These are phyloP conservation scores for Aporrectodea caliginosa DNA, from an alignment of 1,140 invertebrate species.

Conservation along the genomic window DNA sequence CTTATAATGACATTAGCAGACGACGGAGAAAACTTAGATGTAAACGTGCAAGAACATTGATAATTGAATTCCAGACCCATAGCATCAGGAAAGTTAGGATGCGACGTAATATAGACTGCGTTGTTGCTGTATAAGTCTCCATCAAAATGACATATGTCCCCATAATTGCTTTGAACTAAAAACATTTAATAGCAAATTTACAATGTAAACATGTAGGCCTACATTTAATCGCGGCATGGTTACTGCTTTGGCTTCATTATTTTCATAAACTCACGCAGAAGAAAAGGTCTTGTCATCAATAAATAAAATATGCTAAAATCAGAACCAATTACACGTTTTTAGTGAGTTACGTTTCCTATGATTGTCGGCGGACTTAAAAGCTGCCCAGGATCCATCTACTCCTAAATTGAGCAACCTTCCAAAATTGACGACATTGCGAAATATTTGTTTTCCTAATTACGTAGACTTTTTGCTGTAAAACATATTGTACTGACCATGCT, in stretches of 20 bases:
- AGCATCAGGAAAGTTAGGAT: neutral
- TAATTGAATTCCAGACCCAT: neutral
- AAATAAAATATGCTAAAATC: neutral
- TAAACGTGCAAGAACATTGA: neutral
- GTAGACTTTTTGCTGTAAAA: no score
- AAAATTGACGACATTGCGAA: no score
- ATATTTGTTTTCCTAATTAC: no score
- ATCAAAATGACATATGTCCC: neutral
- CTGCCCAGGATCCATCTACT: no score
- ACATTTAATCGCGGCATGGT: neutral
- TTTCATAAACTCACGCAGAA: neutral
- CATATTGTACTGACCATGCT: no score
- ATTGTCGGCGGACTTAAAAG: no score
- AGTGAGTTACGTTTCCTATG: no score
- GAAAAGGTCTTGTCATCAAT: neutral
- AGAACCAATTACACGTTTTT: no score
- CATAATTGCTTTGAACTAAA: neutral
- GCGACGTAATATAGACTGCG: neutral
- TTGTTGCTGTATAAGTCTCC: neutral
- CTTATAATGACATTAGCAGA: neutral
- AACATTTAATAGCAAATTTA: neutral
- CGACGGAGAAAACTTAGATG: neutral
- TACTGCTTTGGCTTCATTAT: neutral
- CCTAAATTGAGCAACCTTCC: no score
- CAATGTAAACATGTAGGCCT: no score